Base-by-base conservation (phyloP, 2,888 invertebrate genomes). In the Drosophila fulvimacula region DNA sequence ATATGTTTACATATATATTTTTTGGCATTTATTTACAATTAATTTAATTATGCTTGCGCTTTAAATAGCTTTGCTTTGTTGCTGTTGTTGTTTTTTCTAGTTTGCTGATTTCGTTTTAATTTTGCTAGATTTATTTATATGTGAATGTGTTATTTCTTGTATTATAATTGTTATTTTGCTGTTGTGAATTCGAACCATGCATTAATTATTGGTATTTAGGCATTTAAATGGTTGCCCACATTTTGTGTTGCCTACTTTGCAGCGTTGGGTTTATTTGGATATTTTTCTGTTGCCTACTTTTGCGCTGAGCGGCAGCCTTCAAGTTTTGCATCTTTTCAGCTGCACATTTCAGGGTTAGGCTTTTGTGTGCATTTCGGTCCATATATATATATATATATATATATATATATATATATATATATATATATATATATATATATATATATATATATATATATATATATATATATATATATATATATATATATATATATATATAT, bases 301-400 rank as follows among this genome's bases (percentile, higher is more conserved):
- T 52, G 4, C 42, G 69, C 53, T 24, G 73, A 66, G 63, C 73
- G 59, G 61, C 59, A 72, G 73, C 74, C 73, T 76, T 76, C 75
- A 56, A 69, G 58, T 56, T 57, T 65, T 34, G 27, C 49, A 30
- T 46, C 57, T 66, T 32, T 55, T 42, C 42, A 59, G 49, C 44
- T 68, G 46, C 62, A 57, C 51, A 58, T 76, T 76, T 76, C 76
- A 76, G 76, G 76, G 76, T 76, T 76, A 76, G 65, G 73, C 69
- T 73, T 76, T 76, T 76, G 73, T 76, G 62, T 76, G 73, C 65
- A 70, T 56, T 76, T 66, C 55, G 55, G 56, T 58, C 51, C 48
- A 48, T 46, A 27, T 42, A 39, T n/a, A 27, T 44, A 44, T 27
- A 38, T 2, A 55, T n/a, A 41, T 36, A 9, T 15, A 10, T 17